phyloP scores from a whole-genome alignment of 2,113 vertebrate species.

The Numenius arquata region DNA sequence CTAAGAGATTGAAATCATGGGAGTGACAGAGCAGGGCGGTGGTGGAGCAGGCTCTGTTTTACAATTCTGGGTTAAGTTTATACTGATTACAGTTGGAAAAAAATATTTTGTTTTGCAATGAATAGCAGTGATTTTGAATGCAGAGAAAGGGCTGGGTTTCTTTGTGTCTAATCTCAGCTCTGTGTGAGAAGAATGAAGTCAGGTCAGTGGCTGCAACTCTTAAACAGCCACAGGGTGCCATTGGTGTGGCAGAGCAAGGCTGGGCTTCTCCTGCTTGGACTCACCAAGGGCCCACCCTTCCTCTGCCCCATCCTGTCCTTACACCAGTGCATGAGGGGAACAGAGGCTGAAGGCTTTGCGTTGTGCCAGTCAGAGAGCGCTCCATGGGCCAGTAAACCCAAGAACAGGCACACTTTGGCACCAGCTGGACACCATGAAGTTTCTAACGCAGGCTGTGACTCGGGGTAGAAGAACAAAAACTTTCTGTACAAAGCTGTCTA shows the following conservation, averaged over 20 bases:
- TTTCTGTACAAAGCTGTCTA: not conserved
- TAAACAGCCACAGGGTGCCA: not conserved
- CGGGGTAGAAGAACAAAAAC: not conserved
- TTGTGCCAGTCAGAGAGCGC: not conserved
- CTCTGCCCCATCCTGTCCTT: not conserved
- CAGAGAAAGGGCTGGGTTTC: not conserved
- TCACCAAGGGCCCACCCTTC: not conserved
- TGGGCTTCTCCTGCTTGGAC: not conserved
- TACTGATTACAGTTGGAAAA: not conserved
- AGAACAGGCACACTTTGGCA: not conserved
- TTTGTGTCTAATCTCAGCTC: not conserved
- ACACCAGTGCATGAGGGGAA: fast-evolving
- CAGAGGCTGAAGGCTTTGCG: not conserved
- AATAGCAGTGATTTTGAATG: not conserved
- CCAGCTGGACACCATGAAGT: not conserved
- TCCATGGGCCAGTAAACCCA: fast-evolving
- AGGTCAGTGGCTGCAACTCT: not conserved
- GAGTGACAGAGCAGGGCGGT: not conserved
- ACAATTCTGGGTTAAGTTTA: not conserved
- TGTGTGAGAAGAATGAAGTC: not conserved
- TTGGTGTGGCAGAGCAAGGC: not conserved
- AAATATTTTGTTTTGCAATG: not conserved
- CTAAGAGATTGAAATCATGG: not conserved
- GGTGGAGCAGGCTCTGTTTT: not conserved
- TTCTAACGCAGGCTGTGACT: not conserved